A percentile compares a stretch with the other conserved stretches of the same genome.
Conservation (phyloP, 2,888 invertebrate genomes). For the Biston stratarius region DNA sequence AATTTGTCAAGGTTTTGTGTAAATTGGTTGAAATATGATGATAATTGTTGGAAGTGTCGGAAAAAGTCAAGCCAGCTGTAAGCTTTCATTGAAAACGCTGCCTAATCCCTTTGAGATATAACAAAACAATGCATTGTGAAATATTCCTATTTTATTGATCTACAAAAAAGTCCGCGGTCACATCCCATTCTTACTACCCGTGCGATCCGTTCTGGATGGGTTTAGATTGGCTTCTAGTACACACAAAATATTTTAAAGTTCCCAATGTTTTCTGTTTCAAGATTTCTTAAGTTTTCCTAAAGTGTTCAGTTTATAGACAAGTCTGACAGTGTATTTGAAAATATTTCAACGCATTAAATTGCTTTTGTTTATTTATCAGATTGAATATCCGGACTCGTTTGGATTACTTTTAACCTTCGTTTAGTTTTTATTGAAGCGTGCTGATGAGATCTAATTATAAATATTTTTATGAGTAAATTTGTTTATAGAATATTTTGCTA, state of each 20-base stretch:
- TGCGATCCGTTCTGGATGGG: no score
- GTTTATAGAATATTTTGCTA: background rate
- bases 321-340: constrained; percentile 23
- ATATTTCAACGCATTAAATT: constrained; percentile 25
- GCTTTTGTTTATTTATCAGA: constrained; percentile 27
- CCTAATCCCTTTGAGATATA: no score
- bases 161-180: no score
- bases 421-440: constrained; percentile 15
- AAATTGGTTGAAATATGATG: no score
- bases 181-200: no score
- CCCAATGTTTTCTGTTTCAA: constrained; percentile 10
- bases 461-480: background rate
- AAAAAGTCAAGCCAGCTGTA: no score
- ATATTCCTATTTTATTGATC: no score
- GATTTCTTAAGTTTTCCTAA: constrained; percentile 11
- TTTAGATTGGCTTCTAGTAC: background rate
- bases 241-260: constrained; percentile 8
- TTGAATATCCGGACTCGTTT: constrained; percentile 28
- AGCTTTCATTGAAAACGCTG: no score
- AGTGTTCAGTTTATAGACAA: constrained; percentile 21
- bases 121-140: no score
- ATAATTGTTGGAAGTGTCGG: no score
- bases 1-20: no score
- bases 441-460: constrained; percentile 22
- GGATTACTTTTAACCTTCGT: constrained; percentile 23